Evolutionary conservation across 64 coral and sea anemone genomes (phyloP).

Genomic region (Platygyra sinensis): DNA sequence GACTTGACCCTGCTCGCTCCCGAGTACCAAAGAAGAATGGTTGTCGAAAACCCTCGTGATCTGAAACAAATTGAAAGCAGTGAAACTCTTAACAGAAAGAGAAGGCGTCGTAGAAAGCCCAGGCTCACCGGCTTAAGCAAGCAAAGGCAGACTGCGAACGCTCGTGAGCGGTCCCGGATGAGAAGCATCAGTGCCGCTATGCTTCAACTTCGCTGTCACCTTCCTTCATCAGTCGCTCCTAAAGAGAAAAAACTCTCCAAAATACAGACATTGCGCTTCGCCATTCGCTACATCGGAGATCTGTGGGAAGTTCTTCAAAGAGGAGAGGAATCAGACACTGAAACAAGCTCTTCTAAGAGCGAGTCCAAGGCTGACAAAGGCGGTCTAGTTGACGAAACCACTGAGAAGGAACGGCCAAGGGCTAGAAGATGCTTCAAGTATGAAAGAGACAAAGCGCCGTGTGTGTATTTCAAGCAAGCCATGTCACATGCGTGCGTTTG

Average conservation of each 20-base stretch:
- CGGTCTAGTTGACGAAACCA: neutral
- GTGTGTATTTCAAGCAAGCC: neutral
- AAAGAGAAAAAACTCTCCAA: constrained; percentile 94
- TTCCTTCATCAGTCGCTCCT: constrained; percentile 76
- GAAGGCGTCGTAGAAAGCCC: constrained; percentile 81
- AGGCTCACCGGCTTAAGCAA: constrained; percentile 89
- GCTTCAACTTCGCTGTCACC: constrained; percentile 74
- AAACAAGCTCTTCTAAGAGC: neutral
- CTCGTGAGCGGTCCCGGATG: constrained; percentile 83
- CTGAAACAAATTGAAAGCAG: neutral
- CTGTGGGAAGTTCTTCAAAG: constrained; percentile 66
- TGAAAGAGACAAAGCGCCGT: neutral
- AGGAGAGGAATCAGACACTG: neutral
- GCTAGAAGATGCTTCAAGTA: neutral
- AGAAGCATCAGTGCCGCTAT: constrained; percentile 82
- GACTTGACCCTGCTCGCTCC: no score
- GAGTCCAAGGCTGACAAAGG: neutral
- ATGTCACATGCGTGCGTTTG: neutral
- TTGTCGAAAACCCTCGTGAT: neutral
- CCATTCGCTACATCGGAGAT: constrained; percentile 86
- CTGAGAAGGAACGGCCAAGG: neutral
- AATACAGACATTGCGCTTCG: constrained; percentile 91
- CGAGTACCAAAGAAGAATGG: neutral
- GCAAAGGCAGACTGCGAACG: constrained; percentile 92
- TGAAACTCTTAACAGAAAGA: constrained; percentile 39